Evolutionary conservation across 2,113 vertebrate genomes (phyloP).

Genomic region (Centropus unirufus): DNA sequence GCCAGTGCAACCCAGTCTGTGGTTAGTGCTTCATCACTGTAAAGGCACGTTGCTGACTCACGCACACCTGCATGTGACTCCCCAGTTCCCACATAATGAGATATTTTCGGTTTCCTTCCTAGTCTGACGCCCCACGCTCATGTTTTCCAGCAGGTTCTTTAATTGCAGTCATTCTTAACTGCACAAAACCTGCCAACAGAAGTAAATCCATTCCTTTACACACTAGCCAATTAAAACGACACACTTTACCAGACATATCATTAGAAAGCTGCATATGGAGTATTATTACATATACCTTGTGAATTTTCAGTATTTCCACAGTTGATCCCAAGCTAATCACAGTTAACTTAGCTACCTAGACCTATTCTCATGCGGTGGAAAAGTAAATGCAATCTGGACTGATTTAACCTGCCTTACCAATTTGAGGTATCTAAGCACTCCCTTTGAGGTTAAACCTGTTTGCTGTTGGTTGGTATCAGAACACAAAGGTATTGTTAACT

Average conservation of each 20-base stretch:
- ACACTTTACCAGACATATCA: not conserved
- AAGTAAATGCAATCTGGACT: not conserved
- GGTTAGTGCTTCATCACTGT: constrained; percentile 18
- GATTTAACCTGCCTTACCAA: not conserved
- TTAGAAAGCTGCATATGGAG: not conserved
- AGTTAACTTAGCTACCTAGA: not conserved
- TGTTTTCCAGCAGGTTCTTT: constrained; percentile 8
- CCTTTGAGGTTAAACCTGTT: not conserved
- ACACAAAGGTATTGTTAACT: not conserved
- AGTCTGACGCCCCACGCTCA: not conserved
- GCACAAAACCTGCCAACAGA: not conserved
- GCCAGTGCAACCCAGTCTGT: not conserved
- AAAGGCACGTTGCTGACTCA: constrained; percentile 14
- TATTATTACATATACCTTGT: not conserved
- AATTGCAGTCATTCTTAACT: not conserved
- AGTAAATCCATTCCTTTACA: not conserved
- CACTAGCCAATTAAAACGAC: not conserved
- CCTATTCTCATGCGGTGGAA: not conserved
- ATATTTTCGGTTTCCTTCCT: constrained; percentile 16
- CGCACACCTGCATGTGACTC: not conserved
- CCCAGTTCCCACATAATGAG: constrained; percentile 27
- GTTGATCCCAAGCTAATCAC: not conserved
- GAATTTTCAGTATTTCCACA: not conserved
- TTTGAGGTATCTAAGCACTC: not conserved
- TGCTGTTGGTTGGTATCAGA: not conserved